These are phyloP conservation scores for Orthosia gothica DNA, from an alignment of 2,888 invertebrate genomes.

Conservation along the genomic window DNA sequence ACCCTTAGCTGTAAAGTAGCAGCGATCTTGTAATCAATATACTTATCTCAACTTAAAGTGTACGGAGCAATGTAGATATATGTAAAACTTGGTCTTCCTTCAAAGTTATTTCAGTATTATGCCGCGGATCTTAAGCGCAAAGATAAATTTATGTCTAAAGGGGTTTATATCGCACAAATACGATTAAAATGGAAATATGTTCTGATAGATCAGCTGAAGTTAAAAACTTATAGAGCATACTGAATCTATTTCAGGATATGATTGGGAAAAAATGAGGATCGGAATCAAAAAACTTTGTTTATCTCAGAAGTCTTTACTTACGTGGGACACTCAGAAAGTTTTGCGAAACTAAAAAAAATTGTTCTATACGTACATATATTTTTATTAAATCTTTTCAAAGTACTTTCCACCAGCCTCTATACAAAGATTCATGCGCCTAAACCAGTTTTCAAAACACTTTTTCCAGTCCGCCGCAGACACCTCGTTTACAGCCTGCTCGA, in stretches of 20 bases:
- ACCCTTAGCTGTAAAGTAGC: constrained; percentile 23
- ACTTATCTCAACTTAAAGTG: constrained; percentile 53
- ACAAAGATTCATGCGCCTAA: no score
- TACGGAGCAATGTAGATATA: constrained; percentile 32
- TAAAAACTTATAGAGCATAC: not conserved
- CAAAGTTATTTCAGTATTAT: constrained; percentile 29
- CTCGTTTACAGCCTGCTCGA: no score
- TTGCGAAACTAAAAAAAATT: no score
- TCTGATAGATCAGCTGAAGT: not conserved
- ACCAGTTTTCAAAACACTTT: no score
- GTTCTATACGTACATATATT: no score
- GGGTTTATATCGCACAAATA: constrained; percentile 15
- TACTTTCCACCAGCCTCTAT: no score
- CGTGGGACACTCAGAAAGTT: no score
- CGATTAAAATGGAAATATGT: constrained; percentile 27
- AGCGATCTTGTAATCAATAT: constrained; percentile 55
- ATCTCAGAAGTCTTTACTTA: no score
- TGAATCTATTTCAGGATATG: not conserved
- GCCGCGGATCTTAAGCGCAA: constrained; percentile 2
- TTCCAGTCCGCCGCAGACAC: no score
- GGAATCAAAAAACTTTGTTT: not conserved
- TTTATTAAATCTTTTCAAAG: no score
- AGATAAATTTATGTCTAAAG: constrained; percentile 8
- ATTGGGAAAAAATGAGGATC: not conserved
- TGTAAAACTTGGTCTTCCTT: constrained; percentile 47